Conservation (phyloP, 1,140 invertebrate genomes). For the Gryon sp. region DNA sequence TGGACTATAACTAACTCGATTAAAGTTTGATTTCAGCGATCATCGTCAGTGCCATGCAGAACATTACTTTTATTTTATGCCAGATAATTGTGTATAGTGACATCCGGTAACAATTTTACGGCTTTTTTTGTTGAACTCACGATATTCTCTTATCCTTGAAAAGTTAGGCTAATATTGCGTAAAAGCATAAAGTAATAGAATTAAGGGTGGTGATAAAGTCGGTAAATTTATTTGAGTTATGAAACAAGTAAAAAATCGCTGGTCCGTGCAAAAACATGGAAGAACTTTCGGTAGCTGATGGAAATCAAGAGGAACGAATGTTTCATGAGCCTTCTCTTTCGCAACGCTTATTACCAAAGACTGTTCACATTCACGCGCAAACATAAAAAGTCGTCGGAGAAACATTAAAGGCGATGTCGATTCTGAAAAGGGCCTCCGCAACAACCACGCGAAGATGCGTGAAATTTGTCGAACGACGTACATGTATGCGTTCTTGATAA, state of each 20-base stretch:
- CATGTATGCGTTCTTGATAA: slow-evolving; percentile 41
- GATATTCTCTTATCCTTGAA: too few species aligned
- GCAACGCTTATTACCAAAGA: slow-evolving; percentile 51
- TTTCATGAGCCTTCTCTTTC: slow-evolving; percentile 48
- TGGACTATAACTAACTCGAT: too few species aligned
- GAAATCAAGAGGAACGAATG: slow-evolving; percentile 51
- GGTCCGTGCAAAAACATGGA: slow-evolving; percentile 7
- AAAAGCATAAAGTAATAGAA: slow-evolving; percentile 28
- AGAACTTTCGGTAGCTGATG: slow-evolving; percentile 51
- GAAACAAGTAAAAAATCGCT: slow-evolving; percentile 24
- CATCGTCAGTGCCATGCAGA: too few species aligned
- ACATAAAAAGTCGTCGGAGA: slow-evolving; percentile 49
- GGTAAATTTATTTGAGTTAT: slow-evolving; percentile 21
- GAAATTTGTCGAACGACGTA: slow-evolving; percentile 52
- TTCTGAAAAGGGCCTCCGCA: slow-evolving; percentile 38
- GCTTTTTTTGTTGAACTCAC: slow-evolving; percentile 1
- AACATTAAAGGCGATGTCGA: slow-evolving; percentile 54
- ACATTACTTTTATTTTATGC: too few species aligned
- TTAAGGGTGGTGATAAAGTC: slow-evolving; percentile 23
- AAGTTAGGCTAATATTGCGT: slow-evolving; percentile 2
- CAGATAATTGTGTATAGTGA: too few species aligned
- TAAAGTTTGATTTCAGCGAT: too few species aligned
- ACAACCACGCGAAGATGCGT: slow-evolving; percentile 49
- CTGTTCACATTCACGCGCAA: slow-evolving; percentile 23
- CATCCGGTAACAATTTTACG: slow-evolving; percentile 6